phyloP scores from a whole-genome alignment of 2,888 invertebrate species.

The Neocrepidodera transversa region DNA sequence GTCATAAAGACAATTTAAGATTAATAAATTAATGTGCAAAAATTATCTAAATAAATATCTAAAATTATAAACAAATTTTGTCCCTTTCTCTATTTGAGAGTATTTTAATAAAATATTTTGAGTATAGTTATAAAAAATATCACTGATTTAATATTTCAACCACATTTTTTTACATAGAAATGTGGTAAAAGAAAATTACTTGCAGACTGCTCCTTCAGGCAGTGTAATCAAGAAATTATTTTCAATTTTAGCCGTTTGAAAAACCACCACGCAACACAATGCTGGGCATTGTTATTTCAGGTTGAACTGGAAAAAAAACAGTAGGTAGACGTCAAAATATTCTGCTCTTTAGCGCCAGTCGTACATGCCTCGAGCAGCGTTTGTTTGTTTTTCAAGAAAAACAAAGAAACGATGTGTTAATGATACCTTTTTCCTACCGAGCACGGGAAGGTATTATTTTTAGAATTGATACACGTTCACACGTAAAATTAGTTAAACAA shows the following conservation, averaged over 20 bases:
- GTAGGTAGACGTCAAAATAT: slow-evolving; percentile 16
- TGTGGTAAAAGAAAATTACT: neutral
- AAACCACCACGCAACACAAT: slow-evolving; percentile 1
- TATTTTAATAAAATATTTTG: too few species aligned
- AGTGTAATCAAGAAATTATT: slow-evolving; percentile 1
- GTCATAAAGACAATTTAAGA: neutral
- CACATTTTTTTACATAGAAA: too few species aligned
- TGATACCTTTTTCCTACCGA: slow-evolving; percentile 26
- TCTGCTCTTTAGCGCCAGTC: slow-evolving; percentile 22
- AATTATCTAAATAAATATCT: too few species aligned
- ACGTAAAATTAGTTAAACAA: slow-evolving; percentile 20
- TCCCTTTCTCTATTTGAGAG: too few species aligned
- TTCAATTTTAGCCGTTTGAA: neutral
- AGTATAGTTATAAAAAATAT: too few species aligned
- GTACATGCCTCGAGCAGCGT: slow-evolving; percentile 9
- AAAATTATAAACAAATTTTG: too few species aligned
- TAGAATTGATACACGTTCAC: slow-evolving; percentile 19
- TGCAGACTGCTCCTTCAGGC: neutral
- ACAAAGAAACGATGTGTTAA: slow-evolving; percentile 31
- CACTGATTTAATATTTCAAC: too few species aligned
- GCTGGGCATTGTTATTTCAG: slow-evolving; percentile 5
- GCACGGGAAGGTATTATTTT: slow-evolving; percentile 23
- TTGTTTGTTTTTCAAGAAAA: slow-evolving; percentile 26
- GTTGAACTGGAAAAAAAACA: slow-evolving; percentile 9
- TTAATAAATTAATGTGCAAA: neutral